Conservation (phyloP, 2,113 vertebrate genomes). For the Tylochromis polylepis region DNA sequence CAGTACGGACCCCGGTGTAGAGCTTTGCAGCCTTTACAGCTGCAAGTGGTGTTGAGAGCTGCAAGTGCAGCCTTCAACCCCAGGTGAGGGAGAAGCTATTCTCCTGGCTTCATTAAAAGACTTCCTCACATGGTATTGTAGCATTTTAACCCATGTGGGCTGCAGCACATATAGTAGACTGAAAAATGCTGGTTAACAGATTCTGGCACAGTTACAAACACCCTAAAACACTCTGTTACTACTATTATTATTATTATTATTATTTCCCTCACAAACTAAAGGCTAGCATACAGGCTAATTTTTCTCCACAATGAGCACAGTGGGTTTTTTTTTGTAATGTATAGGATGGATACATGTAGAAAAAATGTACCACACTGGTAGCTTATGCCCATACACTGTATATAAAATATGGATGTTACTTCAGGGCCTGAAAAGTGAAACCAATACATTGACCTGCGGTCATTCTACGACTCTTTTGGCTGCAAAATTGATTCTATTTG, state of each 20-base stretch:
- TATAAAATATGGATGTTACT: neutral
- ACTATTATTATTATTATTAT: neutral
- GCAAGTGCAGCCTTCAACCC: conserved; percentile 8
- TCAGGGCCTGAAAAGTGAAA: neutral
- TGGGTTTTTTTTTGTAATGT: neutral
- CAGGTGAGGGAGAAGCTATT: conserved; percentile 29
- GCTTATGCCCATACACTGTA: neutral
- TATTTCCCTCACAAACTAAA: conserved; percentile 8
- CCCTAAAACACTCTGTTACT: neutral
- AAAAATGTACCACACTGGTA: neutral
- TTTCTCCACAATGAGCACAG: neutral
- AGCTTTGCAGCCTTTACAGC: neutral
- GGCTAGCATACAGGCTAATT: conserved; percentile 3
- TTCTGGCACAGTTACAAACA: conserved; percentile 1
- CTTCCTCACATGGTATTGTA: conserved; percentile 2
- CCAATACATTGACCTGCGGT: neutral
- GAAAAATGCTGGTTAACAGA: conserved; percentile 19
- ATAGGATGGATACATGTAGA: neutral
- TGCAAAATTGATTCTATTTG: neutral
- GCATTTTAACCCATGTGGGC: conserved; percentile 6
- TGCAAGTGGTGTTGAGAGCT: neutral
- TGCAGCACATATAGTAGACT: conserved; percentile 7
- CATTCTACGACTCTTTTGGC: neutral
- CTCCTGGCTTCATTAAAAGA: conserved; percentile 39
- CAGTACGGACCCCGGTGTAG: neutral